phyloP scores from a whole-genome alignment of 2,888 invertebrate genomes.

The Achlya flavicornis region DNA sequence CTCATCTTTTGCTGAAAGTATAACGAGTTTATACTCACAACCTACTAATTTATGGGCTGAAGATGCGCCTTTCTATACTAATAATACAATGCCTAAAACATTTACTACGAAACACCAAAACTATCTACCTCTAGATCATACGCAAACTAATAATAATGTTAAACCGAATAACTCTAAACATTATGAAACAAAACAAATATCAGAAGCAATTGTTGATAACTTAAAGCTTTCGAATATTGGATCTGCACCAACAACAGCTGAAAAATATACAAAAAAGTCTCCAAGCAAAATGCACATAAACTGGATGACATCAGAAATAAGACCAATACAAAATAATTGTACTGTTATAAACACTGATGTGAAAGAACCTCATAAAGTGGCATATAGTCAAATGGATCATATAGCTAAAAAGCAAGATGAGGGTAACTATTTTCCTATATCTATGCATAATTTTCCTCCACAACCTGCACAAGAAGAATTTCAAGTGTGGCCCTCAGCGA shows the following conservation, averaged over 20 bases:
- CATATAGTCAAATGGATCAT: slow-evolving; percentile 56
- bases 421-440: slow-evolving; percentile 71
- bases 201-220: slow-evolving; percentile 46
- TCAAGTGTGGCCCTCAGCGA: slow-evolving; percentile 74
- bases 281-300: slow-evolving; percentile 79
- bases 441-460: slow-evolving; percentile 71
- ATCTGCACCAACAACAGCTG: slow-evolving; percentile 54
- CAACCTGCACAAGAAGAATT: slow-evolving; percentile 72
- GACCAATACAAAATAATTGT: slow-evolving; percentile 69
- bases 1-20: slow-evolving; percentile 69
- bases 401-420: slow-evolving; percentile 66
- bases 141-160: slow-evolving; percentile 47
- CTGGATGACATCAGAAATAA: slow-evolving; percentile 80
- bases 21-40: slow-evolving; percentile 75
- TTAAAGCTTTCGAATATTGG: slow-evolving; percentile 55
- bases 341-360: slow-evolving; percentile 52
- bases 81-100: slow-evolving; percentile 60
- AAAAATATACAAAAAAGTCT: slow-evolving; percentile 75
- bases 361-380: slow-evolving; percentile 61
- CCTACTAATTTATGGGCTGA: slow-evolving; percentile 73
- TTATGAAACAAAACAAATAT: slow-evolving; percentile 58
- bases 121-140: slow-evolving; percentile 57
- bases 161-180: slow-evolving; percentile 59
- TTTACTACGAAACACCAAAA: slow-evolving; percentile 64
- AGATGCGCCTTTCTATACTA: slow-evolving; percentile 73